Base-by-base conservation (phyloP, 2,113 vertebrate genomes). In the Actinemys pallida region DNA sequence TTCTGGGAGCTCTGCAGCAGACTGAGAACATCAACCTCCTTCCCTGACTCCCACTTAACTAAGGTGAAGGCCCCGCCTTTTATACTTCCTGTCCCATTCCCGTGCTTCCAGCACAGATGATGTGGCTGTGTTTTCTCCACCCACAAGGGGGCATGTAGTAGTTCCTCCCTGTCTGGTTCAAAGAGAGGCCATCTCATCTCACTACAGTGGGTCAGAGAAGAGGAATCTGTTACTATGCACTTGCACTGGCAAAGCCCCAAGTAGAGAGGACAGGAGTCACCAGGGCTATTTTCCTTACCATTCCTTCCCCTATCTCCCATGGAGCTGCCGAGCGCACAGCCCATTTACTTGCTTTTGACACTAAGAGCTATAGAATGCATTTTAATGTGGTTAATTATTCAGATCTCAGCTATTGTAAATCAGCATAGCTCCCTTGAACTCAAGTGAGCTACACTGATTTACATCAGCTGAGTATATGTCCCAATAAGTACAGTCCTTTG, bases 201-300 rank as follows among this genome's bases (percentile, higher is more conserved):
- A 57, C 56, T 57, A 27, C 24, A 57, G 11, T 57, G 78, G 14
- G 39, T 39, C 13, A 4, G 59, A 54, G 45, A 65, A 27, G 5
- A 0, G 3, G 27, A 12, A 10, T 35, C 39, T 78, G 0, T 19
- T 13, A 45, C 45, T 87, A 13, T 89, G 42, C n/a, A n/a, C 87
- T 57, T 50, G 39, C 20, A 29, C 0, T 13, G 0, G 12, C 29
- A 78, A 92, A 2, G 12, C n/a, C 5, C 0, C 0, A 0, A 24
- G 5, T 42, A 25, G 24, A 85, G 35, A 47, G 20, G 8, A 82
- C 47, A 54, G 49, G 2, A 1, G 42, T 56, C 54, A 6, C 1
- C 1, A 50, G 69, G 4, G n/a, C 16, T 8, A 8, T 13, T 81
- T 92, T 72, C 84, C 47, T 80, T 53, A 92, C 10, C 50, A 78